Evolutionary conservation across 2,888 invertebrate genomes (phyloP).

Genomic region (Tachina lurida): DNA sequence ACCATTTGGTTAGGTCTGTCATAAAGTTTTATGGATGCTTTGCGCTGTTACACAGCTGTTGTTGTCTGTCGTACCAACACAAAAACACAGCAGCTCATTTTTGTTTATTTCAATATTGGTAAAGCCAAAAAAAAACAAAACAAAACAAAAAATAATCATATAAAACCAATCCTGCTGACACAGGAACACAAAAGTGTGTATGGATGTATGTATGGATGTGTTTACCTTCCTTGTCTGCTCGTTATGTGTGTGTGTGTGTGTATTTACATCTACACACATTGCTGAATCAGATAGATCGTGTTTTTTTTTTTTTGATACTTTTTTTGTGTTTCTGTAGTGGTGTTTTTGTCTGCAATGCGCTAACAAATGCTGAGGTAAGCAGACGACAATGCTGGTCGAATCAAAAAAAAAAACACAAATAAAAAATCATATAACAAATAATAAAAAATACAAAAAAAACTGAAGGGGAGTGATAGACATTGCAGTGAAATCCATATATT

Average conservation of each 20-base stretch:
- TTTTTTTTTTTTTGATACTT: constrained; percentile 16
- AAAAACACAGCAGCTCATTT: constrained; percentile 33
- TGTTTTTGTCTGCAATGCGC: constrained; percentile 69
- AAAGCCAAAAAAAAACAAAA: constrained; percentile 4
- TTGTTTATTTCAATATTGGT: constrained; percentile 50
- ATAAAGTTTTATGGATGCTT: constrained; percentile 34
- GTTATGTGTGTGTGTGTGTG: constrained; percentile 16
- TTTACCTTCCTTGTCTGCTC: constrained; percentile 50
- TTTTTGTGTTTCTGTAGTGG: constrained; percentile 19
- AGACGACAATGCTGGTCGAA: constrained; percentile 43
- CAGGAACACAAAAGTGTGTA: neutral
- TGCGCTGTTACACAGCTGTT: neutral
- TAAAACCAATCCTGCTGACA: constrained; percentile 42
- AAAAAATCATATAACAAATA: constrained; percentile 16
- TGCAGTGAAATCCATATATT: constrained; percentile 46
- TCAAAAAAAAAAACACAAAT: neutral
- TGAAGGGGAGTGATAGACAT: constrained; percentile 54
- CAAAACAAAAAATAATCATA: neutral
- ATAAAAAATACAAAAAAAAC: constrained; percentile 3
- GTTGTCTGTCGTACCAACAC: neutral
- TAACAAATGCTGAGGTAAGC: constrained; percentile 67
- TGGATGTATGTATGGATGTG: neutral
- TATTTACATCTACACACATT: neutral
- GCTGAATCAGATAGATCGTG: constrained; percentile 10
- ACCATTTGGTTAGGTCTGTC: constrained; percentile 30